A percentile compares a stretch with the other conserved stretches of the same genome.
phyloP scores from a whole-genome alignment of 2,113 vertebrate genomes.

The Seriola rivoliana region DNA sequence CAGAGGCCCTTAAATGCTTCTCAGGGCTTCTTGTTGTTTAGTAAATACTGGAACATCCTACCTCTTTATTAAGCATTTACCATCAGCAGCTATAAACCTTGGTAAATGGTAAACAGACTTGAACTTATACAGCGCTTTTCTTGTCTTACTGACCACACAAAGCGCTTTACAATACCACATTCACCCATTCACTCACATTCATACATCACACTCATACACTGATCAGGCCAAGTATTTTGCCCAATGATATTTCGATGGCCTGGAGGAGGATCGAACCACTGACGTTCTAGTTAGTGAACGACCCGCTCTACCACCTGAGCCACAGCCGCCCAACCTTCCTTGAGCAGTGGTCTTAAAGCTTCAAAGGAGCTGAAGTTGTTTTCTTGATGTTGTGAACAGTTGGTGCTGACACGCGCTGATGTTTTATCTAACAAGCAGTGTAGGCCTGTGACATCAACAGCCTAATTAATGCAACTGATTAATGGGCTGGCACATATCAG shows the following conservation, averaged over 20 bases:
- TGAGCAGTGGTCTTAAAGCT: neutral
- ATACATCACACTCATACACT: too few relatives aligned
- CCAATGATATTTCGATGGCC: too few relatives aligned
- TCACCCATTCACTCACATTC: too few relatives aligned
- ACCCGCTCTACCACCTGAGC: too few relatives aligned
- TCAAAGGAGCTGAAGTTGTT: neutral
- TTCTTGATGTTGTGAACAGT: neutral
- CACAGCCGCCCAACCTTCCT: neutral
- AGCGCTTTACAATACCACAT: too few relatives aligned
- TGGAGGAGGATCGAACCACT: too few relatives aligned
- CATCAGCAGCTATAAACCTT: neutral
- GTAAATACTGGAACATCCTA: neutral
- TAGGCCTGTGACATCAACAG: constrained; percentile 13
- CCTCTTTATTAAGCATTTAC: neutral
- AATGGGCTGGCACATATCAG: constrained; percentile 1
- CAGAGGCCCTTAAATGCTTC: neutral
- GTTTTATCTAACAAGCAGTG: neutral
- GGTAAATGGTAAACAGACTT: too few relatives aligned
- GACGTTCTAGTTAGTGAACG: too few relatives aligned
- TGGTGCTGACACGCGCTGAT: neutral
- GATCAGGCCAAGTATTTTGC: too few relatives aligned
- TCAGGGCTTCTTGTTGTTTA: neutral
- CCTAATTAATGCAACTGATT: constrained; percentile 5
- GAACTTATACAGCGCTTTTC: too few relatives aligned
- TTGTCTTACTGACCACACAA: too few relatives aligned